phyloP scores from a whole-genome alignment of 2,888 invertebrate genomes.

The Rotaria socialis region DNA sequence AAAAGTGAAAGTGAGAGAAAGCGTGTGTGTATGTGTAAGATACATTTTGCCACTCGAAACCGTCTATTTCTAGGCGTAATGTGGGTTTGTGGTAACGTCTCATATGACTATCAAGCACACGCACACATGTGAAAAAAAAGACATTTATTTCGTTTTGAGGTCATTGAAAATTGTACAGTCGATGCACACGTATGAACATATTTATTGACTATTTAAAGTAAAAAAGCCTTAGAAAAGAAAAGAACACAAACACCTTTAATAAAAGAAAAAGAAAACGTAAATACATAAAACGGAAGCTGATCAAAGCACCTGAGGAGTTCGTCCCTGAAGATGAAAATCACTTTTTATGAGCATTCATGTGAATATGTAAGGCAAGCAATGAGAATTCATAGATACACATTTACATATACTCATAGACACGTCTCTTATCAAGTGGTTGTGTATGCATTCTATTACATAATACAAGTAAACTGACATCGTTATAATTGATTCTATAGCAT shows the following conservation, averaged over 20 bases:
- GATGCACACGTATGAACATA: not conserved
- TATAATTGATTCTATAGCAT: not conserved
- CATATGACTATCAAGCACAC: not conserved
- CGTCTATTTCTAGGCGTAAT: not conserved
- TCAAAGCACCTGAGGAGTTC: not conserved
- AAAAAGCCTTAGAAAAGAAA: not conserved
- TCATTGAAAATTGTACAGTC: not conserved
- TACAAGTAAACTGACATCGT: not conserved
- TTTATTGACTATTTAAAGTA: not conserved
- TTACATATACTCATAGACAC: not conserved
- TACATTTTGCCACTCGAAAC: conserved; percentile 7
- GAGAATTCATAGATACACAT: not conserved
- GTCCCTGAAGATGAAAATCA: not conserved
- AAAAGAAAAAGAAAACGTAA: not conserved
- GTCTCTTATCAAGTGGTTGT: not conserved
- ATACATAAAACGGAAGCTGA: not conserved
- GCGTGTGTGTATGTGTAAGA: not conserved
- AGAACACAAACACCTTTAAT: not conserved
- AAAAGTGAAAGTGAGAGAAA: not conserved
- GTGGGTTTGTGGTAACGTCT: not conserved
- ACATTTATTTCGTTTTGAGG: not conserved
- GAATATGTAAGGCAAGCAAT: not conserved
- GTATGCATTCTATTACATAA: not conserved
- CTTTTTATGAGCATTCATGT: not conserved
- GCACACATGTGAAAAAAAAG: not conserved